Evolutionary conservation across 2,888 invertebrate genomes (phyloP), one percentile per base, ranked within the genome.

Genomic region (Drosophila percnosoma): DNA sequence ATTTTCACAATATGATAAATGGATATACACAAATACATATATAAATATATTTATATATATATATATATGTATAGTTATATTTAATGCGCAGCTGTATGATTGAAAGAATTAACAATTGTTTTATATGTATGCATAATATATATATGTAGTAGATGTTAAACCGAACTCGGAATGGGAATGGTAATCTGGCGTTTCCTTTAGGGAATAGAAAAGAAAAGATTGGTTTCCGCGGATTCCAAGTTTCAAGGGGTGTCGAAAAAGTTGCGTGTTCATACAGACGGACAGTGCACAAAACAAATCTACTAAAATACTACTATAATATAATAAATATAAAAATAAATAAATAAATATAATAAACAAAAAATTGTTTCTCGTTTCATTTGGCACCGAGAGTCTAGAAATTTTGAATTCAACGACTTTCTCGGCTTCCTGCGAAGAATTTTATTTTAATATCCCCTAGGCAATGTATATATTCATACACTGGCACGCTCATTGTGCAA

Each of bases 351-450:
- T n/a, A 2, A n/a, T 51, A 13, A 27, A 10, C 8, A 15, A 24
- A 42, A 49, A 51, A 70, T 27, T 83, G 82, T 83, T 68, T 72
- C 84, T 83, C 69, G 54, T 77, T 64, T 68, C 40, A 63, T 68
- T 75, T 73, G 83, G 83, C 83, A 83, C 83, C 78, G 75, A 57
- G 75, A 68, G 81, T 80, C 83, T 82, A 78, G 75, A 75, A 73
- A 67, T 48, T 62, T 4, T 29, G 33, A 36, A 61, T 77, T 82
- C 78, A 8, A 69, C 82, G 83, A 83, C 83, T 62, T 58, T 59
- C 70, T 21, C 65, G 78, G 83, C 83, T 83, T 83, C 82, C 82
- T 83, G 66, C 78, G 68, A 73, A 82, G 83, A 79, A 73, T 40
- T 33, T 10, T 52, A 67, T 77, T 57, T 21, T 79, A 68, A 74